Percentiles rank a stretch among this genome's conserved stretches.
These are phyloP conservation scores for Nestor notabilis DNA, from an alignment of 2,113 vertebrate species.

Conservation along the genomic window DNA sequence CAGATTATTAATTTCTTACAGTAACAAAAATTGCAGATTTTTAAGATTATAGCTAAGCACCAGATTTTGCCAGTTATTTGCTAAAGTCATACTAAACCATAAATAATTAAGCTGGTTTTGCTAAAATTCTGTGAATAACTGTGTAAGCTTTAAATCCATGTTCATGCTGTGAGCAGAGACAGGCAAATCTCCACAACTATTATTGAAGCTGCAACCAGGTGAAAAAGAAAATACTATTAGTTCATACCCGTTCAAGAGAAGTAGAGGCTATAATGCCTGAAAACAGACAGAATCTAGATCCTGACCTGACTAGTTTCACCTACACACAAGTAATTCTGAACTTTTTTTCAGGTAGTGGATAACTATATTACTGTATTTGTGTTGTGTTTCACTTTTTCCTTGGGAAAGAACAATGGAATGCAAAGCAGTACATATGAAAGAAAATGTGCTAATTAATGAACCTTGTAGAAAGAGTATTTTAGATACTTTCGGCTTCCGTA, in stretches of 20 bases:
- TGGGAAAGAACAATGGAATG: neutral
- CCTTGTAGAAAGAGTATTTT: neutral
- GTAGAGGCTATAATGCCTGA: neutral
- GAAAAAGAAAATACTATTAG: neutral
- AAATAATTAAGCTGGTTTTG: neutral
- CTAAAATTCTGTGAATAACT: neutral
- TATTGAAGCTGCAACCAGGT: neutral
- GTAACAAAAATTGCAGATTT: neutral
- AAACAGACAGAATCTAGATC: neutral
- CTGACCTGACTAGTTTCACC: neutral
- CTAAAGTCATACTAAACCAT: neutral
- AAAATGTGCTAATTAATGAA: neutral
- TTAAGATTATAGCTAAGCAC: neutral
- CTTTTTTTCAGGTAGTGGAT: neutral
- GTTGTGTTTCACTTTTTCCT: neutral
- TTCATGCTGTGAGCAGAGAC: neutral
- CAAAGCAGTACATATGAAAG: neutral
- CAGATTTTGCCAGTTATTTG: neutral
- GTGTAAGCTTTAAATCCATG: neutral
- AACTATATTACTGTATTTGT: neutral
- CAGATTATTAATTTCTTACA: neutral
- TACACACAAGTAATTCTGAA: neutral
- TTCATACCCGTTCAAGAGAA: neutral
- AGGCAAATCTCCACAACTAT: neutral
- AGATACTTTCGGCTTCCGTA: neutral